Percentiles rank a stretch among this genome's conserved stretches.
phyloP scores from a whole-genome alignment of 2,888 invertebrate genomes.

The Pinctada fucata region DNA sequence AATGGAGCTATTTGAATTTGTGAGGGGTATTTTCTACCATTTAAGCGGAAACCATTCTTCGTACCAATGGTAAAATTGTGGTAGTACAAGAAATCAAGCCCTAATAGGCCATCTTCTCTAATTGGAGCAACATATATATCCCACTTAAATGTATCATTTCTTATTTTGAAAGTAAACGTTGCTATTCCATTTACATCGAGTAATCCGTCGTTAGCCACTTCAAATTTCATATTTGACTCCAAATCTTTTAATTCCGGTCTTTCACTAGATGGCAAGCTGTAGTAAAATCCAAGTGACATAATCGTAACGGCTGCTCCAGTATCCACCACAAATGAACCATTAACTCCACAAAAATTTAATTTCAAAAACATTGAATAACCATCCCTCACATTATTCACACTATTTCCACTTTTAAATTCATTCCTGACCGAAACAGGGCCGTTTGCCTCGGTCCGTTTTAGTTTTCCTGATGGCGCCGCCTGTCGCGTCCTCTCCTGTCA shows the following conservation, averaged over 20 bases:
- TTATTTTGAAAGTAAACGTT: not conserved
- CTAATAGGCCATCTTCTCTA: constrained; percentile 40
- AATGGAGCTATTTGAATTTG: not conserved
- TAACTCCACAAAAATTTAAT: constrained; percentile 15
- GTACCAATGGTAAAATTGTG: constrained; percentile 14
- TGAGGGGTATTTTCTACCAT: constrained; percentile 6
- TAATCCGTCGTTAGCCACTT: constrained; percentile 2
- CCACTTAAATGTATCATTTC: constrained; percentile 24
- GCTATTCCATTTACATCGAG: constrained; percentile 9
- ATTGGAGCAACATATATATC: constrained; percentile 33
- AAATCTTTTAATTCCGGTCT: not conserved
- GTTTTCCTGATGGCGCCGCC: constrained; percentile 29
- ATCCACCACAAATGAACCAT: constrained; percentile 32
- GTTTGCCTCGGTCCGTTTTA: constrained; percentile 32
- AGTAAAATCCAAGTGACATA: constrained; percentile 18
- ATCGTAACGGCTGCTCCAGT: constrained; percentile 34
- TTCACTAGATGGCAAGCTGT: constrained; percentile 2
- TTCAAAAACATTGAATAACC: constrained; percentile 23
- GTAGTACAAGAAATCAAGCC: constrained; percentile 27
- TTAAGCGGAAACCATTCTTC: not conserved
- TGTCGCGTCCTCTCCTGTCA: not conserved
- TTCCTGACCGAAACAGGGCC: constrained; percentile 36
- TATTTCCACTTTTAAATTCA: not conserved
- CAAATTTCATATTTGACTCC: not conserved
- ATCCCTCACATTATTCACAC: not conserved